Base-by-base conservation (phyloP, 1,140 invertebrate species). In the Sinonovacula constricta region DNA sequence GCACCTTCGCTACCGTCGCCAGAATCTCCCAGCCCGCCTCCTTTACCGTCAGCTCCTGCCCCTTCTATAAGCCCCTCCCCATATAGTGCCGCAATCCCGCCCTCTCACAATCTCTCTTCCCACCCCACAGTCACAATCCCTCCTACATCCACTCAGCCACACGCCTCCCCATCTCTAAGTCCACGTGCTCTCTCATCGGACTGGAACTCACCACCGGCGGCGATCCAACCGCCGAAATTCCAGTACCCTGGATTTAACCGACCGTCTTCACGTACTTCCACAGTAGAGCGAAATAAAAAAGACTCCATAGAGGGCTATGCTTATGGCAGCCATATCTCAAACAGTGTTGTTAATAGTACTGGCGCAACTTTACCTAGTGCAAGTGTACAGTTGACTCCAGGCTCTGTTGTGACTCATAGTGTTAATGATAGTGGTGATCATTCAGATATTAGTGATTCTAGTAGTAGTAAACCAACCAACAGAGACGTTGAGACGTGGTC, bases 181-280 rank as follows among this genome's bases (percentile, higher is more conserved):
- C 84, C 82, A n/a, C 66, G 79, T 33, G 74, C 81, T 53, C 67
- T 88, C 15, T 86, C 88, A 5, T 84, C 84, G 26, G 88, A 89
- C 28, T 89, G 88, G 88, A 81, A 81, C 26, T 69, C 81, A 10
- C 86, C 87, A 14, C 72, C 85, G n/a, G 83, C 86, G 15, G 81
- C 84, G 31, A 84, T 89, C 12, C 85, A 88, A 65, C 88, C 88
- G 10, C 88, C 88, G 12, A 83, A 83, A 70, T 89, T 89, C 82
- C 83, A 87, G 33, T 89, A 89, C 81, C 88, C 88, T 28, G 87
- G 87, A 33, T 86, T 85, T 74, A 86, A 67, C 31, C 71, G 82
- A 12, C 77, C 83, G 34, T 70, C 79, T 12, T 70, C 81, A 30
- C 63, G 83, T 30, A 69, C 81, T 24, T 80, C 80, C 14, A 67